phyloP scores from a whole-genome alignment of 2,113 vertebrate genomes.

The Dicaeum eximium region DNA sequence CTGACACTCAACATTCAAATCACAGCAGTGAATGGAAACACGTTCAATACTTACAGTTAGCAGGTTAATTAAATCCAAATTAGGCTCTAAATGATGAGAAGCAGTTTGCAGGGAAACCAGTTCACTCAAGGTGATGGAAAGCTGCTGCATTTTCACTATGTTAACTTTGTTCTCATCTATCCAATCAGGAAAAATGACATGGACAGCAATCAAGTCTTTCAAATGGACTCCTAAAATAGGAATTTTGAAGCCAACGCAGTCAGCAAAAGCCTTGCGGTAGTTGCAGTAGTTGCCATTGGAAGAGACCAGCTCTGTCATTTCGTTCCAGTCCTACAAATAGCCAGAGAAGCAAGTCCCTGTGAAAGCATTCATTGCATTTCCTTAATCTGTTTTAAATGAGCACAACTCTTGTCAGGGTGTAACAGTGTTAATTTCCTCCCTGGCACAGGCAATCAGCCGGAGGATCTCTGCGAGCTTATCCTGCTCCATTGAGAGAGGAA shows the following conservation, averaged over 20 bases:
- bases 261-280: slow-evolving; percentile 92
- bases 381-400: background rate
- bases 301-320: slow-evolving; percentile 96
- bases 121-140: slow-evolving; percentile 93
- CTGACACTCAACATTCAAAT: background rate
- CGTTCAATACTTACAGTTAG: slow-evolving; percentile 81
- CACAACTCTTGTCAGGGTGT: background rate
- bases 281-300: slow-evolving; percentile 94
- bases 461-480: background rate
- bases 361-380: slow-evolving; percentile 36
- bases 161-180: slow-evolving; percentile 87
- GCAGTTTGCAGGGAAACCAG: slow-evolving; percentile 89
- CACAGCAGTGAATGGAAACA: background rate
- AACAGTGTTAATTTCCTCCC: background rate
- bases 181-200: slow-evolving; percentile 94
- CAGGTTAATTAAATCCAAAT: slow-evolving; percentile 96
- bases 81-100: slow-evolving; percentile 89
- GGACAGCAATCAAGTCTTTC: slow-evolving; percentile 95
- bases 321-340: slow-evolving; percentile 87
- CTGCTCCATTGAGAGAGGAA: background rate
- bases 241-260: slow-evolving; percentile 91
- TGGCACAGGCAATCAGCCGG: background rate
- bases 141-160: slow-evolving; percentile 97
- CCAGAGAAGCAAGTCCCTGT: slow-evolving; percentile 49
- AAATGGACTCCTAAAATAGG: slow-evolving; percentile 96